Percentiles rank a stretch among this genome's conserved stretches.
Evolutionary conservation across 2,888 invertebrate species (phyloP).

Genomic region (Chymomyza caudatula): DNA sequence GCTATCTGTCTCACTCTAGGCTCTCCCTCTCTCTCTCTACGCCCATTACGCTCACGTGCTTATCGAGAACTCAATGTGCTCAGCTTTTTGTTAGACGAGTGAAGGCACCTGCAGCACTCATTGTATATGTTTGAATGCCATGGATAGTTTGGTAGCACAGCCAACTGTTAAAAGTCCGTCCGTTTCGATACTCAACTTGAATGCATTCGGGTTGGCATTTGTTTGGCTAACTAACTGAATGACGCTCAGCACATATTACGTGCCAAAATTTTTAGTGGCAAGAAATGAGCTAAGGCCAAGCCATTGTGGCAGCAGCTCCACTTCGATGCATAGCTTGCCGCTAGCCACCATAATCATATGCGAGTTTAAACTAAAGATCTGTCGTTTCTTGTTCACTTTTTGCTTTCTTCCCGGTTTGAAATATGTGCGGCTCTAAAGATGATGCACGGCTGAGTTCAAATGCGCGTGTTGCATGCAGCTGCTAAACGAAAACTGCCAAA

Average conservation of each 20-base stretch:
- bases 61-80: conserved; percentile 57
- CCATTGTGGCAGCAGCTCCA: conserved; percentile 43
- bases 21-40: background rate
- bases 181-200: conserved; percentile 6
- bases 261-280: conserved; percentile 65
- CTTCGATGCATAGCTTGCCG: conserved; percentile 14
- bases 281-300: conserved; percentile 66
- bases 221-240: background rate
- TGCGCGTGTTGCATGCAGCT: too few species aligned
- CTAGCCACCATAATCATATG: background rate
- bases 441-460: too few species aligned
- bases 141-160: background rate
- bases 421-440: too few species aligned
- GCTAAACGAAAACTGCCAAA: background rate
- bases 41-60: conserved; percentile 59
- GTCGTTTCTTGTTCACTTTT: too few species aligned
- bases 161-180: background rate
- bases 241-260: conserved; percentile 55
- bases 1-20: background rate
- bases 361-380: background rate
- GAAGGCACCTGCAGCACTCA: background rate
- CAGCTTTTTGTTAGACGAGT: conserved; percentile 21
- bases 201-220: conserved; percentile 26
- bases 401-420: too few species aligned
- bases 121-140: background rate